These are phyloP conservation scores for Melanostigma gelatinosum DNA, from an alignment of 2,113 vertebrate genomes.

Conservation along the genomic window DNA sequence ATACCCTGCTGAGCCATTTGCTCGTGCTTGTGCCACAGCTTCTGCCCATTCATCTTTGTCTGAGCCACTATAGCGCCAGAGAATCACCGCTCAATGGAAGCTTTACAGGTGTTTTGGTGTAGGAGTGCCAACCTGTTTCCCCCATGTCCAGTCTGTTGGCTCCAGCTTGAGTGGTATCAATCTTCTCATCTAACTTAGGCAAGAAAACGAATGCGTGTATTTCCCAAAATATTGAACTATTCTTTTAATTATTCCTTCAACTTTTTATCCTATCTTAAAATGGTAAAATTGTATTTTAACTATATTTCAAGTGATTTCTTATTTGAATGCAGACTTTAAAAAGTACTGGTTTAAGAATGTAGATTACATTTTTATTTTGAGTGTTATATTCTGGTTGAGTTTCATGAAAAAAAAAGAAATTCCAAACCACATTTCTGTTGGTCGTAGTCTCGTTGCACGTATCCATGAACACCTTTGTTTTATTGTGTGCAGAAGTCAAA, in stretches of 20 bases:
- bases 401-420: not conserved
- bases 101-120: conserved; percentile 11
- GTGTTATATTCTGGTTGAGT: not conserved
- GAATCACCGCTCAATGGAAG: conserved; percentile 13
- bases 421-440: conserved; percentile 8
- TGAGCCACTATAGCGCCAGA: conserved; percentile 9
- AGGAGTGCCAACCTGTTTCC: conserved; percentile 11
- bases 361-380: conserved; percentile 4
- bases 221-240: not conserved
- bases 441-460: not conserved
- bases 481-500: conserved; percentile 26
- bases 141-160: not conserved
- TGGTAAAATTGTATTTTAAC: not conserved
- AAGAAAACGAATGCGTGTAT: not conserved
- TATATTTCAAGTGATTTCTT: not conserved
- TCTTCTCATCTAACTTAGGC: not conserved
- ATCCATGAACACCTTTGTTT: conserved; percentile 31
- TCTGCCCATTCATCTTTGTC: conserved; percentile 29
- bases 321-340: not conserved
- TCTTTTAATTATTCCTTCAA: not conserved
- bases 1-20: conserved; percentile 62
- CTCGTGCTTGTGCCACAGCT: conserved; percentile 15
- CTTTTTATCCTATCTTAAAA: not conserved
- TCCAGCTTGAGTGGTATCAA: not conserved
- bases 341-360: not conserved